phyloP scores from a whole-genome alignment of 2,113 vertebrate genomes.

The Callocephalon fimbriatum region DNA sequence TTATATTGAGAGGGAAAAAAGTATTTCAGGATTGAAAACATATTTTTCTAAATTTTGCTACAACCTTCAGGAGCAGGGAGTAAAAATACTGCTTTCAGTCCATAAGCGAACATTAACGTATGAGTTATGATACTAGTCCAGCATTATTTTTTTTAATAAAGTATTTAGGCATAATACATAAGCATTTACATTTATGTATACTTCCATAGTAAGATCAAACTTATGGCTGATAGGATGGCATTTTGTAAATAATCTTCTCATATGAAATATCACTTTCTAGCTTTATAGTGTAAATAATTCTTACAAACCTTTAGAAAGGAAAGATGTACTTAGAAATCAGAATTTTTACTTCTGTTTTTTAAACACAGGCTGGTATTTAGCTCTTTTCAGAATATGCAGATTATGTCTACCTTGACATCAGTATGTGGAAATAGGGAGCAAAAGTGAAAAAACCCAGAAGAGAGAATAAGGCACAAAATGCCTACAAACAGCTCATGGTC shows the following conservation, averaged over 20 bases:
- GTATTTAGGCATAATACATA: slow-evolving; percentile 14
- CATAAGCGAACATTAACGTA: not conserved
- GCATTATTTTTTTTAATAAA: not conserved
- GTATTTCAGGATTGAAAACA: slow-evolving; percentile 53
- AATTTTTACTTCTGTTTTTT: not conserved
- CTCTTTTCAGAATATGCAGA: not conserved
- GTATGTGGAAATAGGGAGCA: not conserved
- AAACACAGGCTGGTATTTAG: not conserved
- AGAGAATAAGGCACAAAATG: not conserved
- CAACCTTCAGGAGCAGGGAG: slow-evolving; percentile 14
- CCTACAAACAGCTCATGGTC: not conserved
- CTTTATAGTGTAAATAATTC: not conserved
- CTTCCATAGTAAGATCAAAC: slow-evolving; percentile 42
- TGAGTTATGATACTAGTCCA: slow-evolving; percentile 1
- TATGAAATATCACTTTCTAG: not conserved
- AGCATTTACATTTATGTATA: slow-evolving; percentile 16
- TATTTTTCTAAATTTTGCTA: slow-evolving; percentile 28
- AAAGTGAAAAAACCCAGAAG: not conserved
- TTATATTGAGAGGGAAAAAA: slow-evolving; percentile 63
- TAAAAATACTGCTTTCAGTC: slow-evolving; percentile 15
- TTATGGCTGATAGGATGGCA: slow-evolving; percentile 33
- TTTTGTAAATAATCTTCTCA: slow-evolving; percentile 6
- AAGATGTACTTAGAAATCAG: slow-evolving; percentile 28
- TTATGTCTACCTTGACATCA: not conserved
- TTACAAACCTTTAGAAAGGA: slow-evolving; percentile 43